These are phyloP conservation scores for Microcebus tavaratra DNA, from an alignment of 2,113 vertebrate species.

Conservation along the genomic window DNA sequence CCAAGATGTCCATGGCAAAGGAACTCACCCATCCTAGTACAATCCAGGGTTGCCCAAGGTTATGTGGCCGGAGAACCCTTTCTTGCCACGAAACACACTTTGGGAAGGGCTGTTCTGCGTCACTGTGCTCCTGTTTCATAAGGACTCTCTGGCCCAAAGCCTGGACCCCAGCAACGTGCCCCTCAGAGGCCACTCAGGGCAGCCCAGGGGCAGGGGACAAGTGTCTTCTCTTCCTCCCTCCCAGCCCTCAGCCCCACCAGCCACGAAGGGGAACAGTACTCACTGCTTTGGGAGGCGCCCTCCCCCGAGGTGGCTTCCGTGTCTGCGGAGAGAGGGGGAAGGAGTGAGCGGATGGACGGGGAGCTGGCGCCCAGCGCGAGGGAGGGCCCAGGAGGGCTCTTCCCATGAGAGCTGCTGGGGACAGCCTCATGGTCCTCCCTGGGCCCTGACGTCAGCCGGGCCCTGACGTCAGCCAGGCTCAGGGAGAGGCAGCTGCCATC, in stretches of 20 bases:
- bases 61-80: background rate
- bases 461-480: background rate
- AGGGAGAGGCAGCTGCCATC: background rate
- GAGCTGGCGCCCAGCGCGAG: accelerated
- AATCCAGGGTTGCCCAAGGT: background rate
- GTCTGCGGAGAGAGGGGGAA: constrained; percentile 82
- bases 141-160: background rate
- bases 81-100: accelerated
- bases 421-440: background rate
- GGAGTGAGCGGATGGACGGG: background rate
- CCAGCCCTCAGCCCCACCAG: background rate
- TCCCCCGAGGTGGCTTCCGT: constrained; percentile 90
- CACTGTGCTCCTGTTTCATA: background rate
- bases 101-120: background rate
- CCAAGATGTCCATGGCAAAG: background rate
- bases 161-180: background rate
- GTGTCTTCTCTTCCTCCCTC: background rate
- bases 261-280: constrained; percentile 78
- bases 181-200: background rate
- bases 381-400: accelerated
- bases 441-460: accelerated
- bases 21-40: background rate
- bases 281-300: constrained; percentile 87
- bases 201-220: background rate
- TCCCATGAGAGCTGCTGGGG: background rate